These are phyloP conservation scores for Aspidapion aeneum DNA, from an alignment of 2,888 invertebrate genomes.

Conservation along the genomic window DNA sequence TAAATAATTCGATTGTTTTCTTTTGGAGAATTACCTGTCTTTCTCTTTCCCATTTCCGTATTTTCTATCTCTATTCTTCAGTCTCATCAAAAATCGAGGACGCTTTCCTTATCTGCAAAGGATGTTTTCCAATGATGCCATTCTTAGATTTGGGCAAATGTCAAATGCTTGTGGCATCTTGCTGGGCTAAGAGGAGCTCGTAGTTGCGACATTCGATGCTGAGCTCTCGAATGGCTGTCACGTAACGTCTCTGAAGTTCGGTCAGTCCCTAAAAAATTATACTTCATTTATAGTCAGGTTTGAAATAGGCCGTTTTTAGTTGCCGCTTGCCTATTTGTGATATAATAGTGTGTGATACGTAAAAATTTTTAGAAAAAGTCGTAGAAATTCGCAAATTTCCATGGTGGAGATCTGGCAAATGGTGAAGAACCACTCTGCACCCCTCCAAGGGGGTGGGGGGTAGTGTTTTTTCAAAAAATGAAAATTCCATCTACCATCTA, in stretches of 20 bases:
- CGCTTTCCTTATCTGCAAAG: background rate
- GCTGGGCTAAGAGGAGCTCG: slow-evolving; percentile 46
- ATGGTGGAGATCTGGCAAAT: no score
- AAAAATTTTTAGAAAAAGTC: background rate
- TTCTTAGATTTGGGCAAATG: background rate
- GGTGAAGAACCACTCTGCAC: no score
- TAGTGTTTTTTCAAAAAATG: no score
- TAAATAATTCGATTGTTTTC: no score
- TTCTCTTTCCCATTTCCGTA: no score
- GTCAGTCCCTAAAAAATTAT: slow-evolving; percentile 43
- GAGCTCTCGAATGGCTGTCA: slow-evolving; percentile 71
- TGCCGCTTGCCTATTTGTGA: no score
- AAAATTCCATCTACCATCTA: no score
- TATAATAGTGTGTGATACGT: no score
- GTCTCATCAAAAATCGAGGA: background rate
- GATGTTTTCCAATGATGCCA: background rate
- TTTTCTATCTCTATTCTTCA: background rate
- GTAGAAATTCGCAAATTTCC: no score
- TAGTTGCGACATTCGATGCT: slow-evolving; percentile 71
- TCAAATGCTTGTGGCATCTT: background rate
- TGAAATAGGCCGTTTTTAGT: no score
- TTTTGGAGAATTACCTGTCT: no score
- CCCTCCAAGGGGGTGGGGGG: no score
- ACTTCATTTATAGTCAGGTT: background rate
- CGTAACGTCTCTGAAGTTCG: slow-evolving; percentile 75